phyloP scores from a whole-genome alignment of 2,888 invertebrate species.

The Sceliomorpha sp. region DNA sequence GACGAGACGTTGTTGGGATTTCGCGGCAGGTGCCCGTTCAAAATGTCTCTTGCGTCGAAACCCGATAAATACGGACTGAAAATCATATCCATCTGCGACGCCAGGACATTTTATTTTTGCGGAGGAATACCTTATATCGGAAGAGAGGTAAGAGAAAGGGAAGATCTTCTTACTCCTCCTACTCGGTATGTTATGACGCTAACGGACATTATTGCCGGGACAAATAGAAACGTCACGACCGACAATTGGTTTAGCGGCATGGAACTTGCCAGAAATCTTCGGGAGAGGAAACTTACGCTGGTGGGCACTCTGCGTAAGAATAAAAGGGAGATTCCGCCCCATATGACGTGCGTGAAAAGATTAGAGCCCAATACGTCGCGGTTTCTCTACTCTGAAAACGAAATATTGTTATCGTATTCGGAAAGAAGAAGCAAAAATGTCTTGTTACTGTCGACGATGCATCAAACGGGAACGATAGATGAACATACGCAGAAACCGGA shows the following conservation, averaged over 20 bases:
- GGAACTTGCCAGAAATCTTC: conserved; percentile 39
- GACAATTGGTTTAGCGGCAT: conserved; percentile 61
- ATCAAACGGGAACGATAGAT: conserved; percentile 8
- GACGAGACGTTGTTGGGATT: conserved; percentile 27
- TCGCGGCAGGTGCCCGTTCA: conserved; percentile 14
- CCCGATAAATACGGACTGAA: conserved; percentile 22
- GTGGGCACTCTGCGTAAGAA: conserved; percentile 57
- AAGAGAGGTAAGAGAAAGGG: conserved; percentile 9
- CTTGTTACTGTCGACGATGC: conserved; percentile 2
- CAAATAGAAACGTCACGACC: conserved; percentile 46
- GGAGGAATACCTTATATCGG: conserved; percentile 37
- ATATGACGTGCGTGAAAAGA: conserved; percentile 11
- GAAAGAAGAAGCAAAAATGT: conserved; percentile 40
- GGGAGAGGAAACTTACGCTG: conserved; percentile 41
- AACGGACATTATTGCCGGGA: conserved; percentile 39
- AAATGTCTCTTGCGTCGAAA: conserved; percentile 12
- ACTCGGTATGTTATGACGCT: conserved; percentile 48
- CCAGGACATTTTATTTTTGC: conserved; percentile 28
- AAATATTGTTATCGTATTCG: conserved; percentile 65
- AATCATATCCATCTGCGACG: conserved; percentile 22
- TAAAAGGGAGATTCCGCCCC: conserved; percentile 50
- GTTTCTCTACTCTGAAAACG: conserved; percentile 9
- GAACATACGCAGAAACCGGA: conserved; percentile 42
- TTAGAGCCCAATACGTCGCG: not conserved
- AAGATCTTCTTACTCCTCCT: conserved; percentile 28